Conservation (phyloP, 1,140 invertebrate genomes). For the Drosophila teissieri region DNA sequence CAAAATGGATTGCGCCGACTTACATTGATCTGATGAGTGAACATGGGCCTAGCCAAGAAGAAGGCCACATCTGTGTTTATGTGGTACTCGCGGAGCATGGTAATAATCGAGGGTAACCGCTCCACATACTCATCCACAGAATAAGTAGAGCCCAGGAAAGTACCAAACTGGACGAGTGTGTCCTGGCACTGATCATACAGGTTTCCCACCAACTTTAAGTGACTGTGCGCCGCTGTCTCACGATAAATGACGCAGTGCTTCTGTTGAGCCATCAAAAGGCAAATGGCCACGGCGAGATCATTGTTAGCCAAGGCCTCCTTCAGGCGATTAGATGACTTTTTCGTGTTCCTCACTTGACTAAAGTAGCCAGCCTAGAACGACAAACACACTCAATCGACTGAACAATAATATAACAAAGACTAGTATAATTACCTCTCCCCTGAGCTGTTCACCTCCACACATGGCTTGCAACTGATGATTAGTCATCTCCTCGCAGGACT, state of each 20-base stretch:
- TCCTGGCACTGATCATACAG: slow-evolving; percentile 97
- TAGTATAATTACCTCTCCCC: slow-evolving; percentile 88
- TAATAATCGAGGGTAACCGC: slow-evolving; percentile 94
- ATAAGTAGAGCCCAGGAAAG: slow-evolving; percentile 96
- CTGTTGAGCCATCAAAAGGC: slow-evolving; percentile 98
- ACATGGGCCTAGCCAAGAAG: slow-evolving; percentile 96
- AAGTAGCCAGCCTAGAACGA: slow-evolving; percentile 93
- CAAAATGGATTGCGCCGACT: slow-evolving; percentile 73
- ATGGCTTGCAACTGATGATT: slow-evolving; percentile 97
- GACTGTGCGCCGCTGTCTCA: slow-evolving; percentile 93
- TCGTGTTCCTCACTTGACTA: slow-evolving; percentile 97
- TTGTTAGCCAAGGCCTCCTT: slow-evolving; percentile 96
- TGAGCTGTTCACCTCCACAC: slow-evolving; percentile 97
- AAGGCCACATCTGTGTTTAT: slow-evolving; percentile 98
- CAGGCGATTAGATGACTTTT: slow-evolving; percentile 97
- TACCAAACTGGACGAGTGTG: slow-evolving; percentile 98
- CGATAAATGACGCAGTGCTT: slow-evolving; percentile 96
- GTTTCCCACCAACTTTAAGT: slow-evolving; percentile 95
- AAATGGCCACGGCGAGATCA: slow-evolving; percentile 96
- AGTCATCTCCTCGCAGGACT: slow-evolving; percentile 98
- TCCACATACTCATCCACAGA: slow-evolving; percentile 97
- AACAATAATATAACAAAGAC: not conserved
- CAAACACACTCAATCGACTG: not conserved
- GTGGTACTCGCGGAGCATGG: slow-evolving; percentile 96
- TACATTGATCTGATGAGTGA: slow-evolving; percentile 94